Evolutionary conservation across 2,113 vertebrate genomes (phyloP).

Genomic region (Callospermophilus lateralis): DNA sequence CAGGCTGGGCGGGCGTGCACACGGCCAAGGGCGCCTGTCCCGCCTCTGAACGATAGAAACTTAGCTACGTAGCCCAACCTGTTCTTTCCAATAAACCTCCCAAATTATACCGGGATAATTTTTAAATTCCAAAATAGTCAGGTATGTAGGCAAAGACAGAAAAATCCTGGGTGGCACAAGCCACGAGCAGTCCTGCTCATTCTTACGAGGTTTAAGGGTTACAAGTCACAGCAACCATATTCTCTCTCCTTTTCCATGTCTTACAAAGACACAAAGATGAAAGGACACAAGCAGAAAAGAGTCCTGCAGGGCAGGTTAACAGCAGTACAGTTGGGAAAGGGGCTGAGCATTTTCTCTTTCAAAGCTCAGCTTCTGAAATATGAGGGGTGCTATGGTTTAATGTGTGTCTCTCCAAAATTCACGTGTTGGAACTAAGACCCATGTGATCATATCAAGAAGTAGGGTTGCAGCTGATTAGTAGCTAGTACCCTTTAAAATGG

Average conservation of each 20-base stretch:
- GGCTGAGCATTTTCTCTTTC: neutral
- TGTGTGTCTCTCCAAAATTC: neutral
- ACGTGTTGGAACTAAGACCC: neutral
- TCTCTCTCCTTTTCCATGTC: neutral
- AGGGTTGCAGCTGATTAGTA: neutral
- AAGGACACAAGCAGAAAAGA: neutral
- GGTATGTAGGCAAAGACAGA: neutral
- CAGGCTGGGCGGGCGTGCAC: fast-evolving
- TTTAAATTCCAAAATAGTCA: neutral
- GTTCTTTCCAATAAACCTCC: neutral
- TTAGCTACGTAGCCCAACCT: neutral
- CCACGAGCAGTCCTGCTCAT: neutral
- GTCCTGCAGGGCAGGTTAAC: too few relatives aligned
- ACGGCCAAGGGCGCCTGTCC: neutral
- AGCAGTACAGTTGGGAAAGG: neutral
- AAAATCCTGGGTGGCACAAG: neutral
- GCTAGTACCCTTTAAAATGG: neutral
- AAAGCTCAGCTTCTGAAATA: neutral
- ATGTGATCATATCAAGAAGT: neutral
- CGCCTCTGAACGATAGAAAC: neutral
- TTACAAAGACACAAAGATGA: neutral
- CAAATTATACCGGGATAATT: neutral
- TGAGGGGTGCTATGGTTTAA: neutral
- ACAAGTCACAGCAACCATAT: neutral
- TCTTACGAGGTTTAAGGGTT: neutral